Base-by-base conservation (phyloP, 2,113 vertebrate genomes). In the Ariopsis seemanni region DNA sequence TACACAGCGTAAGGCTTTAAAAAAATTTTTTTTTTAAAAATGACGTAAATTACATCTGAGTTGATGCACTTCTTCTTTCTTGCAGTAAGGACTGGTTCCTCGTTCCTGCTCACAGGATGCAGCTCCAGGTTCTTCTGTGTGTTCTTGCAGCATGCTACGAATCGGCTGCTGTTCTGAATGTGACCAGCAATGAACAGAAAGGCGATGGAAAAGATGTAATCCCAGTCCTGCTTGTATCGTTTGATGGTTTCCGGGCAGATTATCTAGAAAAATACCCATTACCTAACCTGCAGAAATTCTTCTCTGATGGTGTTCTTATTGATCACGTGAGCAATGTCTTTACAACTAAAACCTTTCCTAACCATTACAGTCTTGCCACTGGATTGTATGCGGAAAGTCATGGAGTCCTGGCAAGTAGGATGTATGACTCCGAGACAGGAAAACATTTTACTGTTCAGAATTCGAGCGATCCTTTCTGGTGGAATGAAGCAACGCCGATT, bases 171-270 rank as follows among this genome's bases (percentile, higher is more conserved):
- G 67, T 85, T 52, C 50, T 60, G 57, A 84, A 62, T 5, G n/a
- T 57, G 15, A 48, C 14, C 48, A 89, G 86, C 48, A 48, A 25
- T 12, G 50, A 65, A 17, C 55, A 74, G 65, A 27, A 71, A 74
- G 27, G 12, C 20, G 69, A 30, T 0, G 52, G 0, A 75, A 83
- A 20, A 25, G 92, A 94, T 0, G 91, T 91, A 1, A 91, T 93
- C 74, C 94, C 95, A 22, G 94, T 98, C 60, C 93, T 99, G 52
- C 92, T 98, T 0, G 92, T 99, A 79, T 98, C 98, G 5, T 99
- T 98, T 22, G 98, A 99, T 69, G 97, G 97, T 75, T 99, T 99
- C 90, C 96, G 97, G 0, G 97, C 97, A 95, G 98, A 99, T 94
- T 99, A 98, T 87, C 91, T 98, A 18, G 89, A 96, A 71, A 96